These are phyloP conservation scores for Oedothorax gibbosus DNA, from an alignment of 1,140 invertebrate species.

Conservation along the genomic window DNA sequence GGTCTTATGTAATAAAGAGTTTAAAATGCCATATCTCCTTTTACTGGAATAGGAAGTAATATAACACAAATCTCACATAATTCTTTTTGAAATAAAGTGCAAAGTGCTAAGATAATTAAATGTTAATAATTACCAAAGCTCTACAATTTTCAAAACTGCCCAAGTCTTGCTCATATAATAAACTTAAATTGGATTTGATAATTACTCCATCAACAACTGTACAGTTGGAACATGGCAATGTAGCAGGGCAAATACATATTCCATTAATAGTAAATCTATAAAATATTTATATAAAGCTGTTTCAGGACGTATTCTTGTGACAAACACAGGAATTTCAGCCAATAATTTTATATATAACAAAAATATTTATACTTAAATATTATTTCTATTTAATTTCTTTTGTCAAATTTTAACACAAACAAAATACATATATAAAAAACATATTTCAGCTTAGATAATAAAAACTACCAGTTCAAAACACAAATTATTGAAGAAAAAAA, in stretches of 20 bases:
- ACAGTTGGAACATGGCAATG: constrained; percentile 23
- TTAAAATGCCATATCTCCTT: too few relatives aligned
- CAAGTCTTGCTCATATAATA: constrained; percentile 4
- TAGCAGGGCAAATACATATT: constrained; percentile 23
- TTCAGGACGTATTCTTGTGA: neutral
- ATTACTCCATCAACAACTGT: constrained; percentile 38
- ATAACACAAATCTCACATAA: too few relatives aligned
- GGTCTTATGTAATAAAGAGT: too few relatives aligned
- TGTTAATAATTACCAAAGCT: constrained; percentile 39
- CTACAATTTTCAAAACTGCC: neutral
- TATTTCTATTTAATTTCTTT: too few relatives aligned
- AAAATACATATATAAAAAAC: too few relatives aligned
- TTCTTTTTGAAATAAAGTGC: neutral
- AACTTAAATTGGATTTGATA: constrained; percentile 22
- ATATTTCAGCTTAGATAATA: too few relatives aligned
- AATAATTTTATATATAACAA: neutral
- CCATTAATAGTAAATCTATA: constrained; percentile 40
- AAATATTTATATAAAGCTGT: constrained; percentile 22
- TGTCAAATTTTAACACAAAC: too few relatives aligned
- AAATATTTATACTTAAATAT: neutral
- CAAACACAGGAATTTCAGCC: neutral
- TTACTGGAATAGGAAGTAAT: too few relatives aligned
- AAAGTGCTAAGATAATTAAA: constrained; percentile 2
- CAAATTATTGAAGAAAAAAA: too few relatives aligned
- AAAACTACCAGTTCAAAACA: too few relatives aligned